A percentile compares a stretch with the other conserved stretches of the same genome.
Conservation (phyloP, 2,113 vertebrate species). For the Riparia riparia region DNA sequence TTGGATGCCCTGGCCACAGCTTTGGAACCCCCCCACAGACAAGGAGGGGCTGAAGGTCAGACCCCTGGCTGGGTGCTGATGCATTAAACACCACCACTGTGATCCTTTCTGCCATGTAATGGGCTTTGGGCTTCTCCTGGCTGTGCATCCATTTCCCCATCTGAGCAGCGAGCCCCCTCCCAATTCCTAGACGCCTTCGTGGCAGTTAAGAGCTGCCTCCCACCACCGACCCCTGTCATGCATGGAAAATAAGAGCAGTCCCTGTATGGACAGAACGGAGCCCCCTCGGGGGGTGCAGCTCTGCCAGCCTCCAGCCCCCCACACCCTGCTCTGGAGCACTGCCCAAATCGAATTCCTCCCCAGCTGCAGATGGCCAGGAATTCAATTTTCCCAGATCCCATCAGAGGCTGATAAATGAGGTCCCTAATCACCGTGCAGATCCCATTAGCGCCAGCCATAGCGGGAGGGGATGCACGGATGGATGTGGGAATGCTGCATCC, state of each 20-base stretch:
- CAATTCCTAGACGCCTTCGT: accelerated
- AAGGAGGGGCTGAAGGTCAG: background rate
- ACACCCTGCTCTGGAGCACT: background rate
- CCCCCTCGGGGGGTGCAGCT: background rate
- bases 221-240: no score
- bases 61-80: background rate
- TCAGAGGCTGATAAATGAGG: constrained; percentile 8
- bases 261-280: background rate
- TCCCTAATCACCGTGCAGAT: background rate
- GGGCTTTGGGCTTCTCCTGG: background rate
- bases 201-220: background rate
- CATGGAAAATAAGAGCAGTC: background rate
- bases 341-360: constrained; percentile 25
- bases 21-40: background rate
- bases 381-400: constrained; percentile 52
- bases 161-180: accelerated
- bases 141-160: background rate
- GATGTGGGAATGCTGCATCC: background rate
- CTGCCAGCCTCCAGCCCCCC: background rate
- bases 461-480: background rate
- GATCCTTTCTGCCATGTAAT: background rate
- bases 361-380: constrained; percentile 47
- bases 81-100: background rate
- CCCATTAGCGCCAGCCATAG: background rate
- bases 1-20: background rate